Evolutionary conservation across 2,113 vertebrate species (phyloP), one percentile per base, ranked within the genome.

Genomic region (Trogon surrucura): DNA sequence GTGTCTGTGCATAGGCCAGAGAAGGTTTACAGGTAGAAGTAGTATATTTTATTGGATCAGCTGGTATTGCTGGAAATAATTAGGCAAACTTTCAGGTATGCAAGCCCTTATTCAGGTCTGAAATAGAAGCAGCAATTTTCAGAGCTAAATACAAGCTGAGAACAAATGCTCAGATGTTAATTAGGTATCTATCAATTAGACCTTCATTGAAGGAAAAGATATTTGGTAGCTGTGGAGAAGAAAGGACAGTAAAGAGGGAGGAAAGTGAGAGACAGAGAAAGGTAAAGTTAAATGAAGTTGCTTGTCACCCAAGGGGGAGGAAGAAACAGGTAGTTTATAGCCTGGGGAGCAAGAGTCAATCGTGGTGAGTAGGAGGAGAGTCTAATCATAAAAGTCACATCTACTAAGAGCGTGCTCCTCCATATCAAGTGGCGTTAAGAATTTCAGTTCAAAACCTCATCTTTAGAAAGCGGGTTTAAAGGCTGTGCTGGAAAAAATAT

Each of bases 41-140:
- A 36, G 22, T 8, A 26, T 45, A 16, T 62, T 86, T 79, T 30
- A 53, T 19, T 67, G 48, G 51, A 91, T 87, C 57, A 53, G 10
- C 56, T 74, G 60, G 16, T 47, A 66, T 23, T 77, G 67, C 94
- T 86, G 92, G 38, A 67, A 74, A 47, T 41, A 41, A 51, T 0
- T 34, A 93, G 45, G 50, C 69, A 95, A 92, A 74, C 53, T 64
- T 60, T 74, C 61, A 91, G 89, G 66, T 29, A 45, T 50, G 73
- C 91, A 81, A 91, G 48, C 48, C 91, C 53, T 92, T 79, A 11
- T 56, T 79, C 73, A 67, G 72, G 57, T 78, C 86, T 95, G 89
- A 96, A 95, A 96, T 89, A 96, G 89, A 91, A 95, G 84, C 89
- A 95, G 80, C 89, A 93, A 81, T 96, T 95, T 96, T 34, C 91